Evolutionary conservation across 2,113 vertebrate genomes (phyloP).

Genomic region (Pao palembangensis): DNA sequence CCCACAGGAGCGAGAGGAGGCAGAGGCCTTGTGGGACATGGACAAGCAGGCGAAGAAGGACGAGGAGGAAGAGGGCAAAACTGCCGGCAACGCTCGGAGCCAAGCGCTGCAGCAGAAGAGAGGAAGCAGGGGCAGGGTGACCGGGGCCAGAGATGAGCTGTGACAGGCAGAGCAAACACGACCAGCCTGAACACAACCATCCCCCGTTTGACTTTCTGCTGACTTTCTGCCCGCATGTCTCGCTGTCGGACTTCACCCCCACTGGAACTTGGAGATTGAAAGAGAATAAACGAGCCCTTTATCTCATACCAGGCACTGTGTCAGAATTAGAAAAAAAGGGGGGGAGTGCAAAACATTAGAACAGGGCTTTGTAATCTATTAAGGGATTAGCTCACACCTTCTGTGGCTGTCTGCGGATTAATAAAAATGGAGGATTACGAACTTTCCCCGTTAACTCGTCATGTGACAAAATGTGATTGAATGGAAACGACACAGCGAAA

Average conservation of each 20-base stretch:
- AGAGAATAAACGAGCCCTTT: no score
- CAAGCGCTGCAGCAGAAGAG: constrained; percentile 54
- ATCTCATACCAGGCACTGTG: neutral
- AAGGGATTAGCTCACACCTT: constrained; percentile 26
- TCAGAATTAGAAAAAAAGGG: constrained; percentile 1
- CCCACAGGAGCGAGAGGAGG: constrained; percentile 76
- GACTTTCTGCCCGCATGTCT: neutral
- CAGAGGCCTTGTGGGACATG: constrained; percentile 67
- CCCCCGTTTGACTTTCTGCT: no score
- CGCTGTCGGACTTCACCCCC: neutral
- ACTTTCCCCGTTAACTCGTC: neutral
- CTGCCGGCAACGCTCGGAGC: constrained; percentile 62
- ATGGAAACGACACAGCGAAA: neutral
- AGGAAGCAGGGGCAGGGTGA: constrained; percentile 61
- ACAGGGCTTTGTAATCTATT: constrained; percentile 20
- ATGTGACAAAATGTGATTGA: constrained; percentile 5
- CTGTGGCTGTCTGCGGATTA: constrained; percentile 24
- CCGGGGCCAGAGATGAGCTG: constrained; percentile 68
- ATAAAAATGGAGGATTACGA: constrained; percentile 1
- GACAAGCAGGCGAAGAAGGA: constrained; percentile 62
- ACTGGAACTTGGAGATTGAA: no score
- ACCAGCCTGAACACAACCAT: constrained; percentile 15
- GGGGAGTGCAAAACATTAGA: constrained; percentile 8
- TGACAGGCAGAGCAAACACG: constrained; percentile 42
- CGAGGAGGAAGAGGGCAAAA: constrained; percentile 37